Evolutionary conservation across 2,888 invertebrate species (phyloP).

Genomic region (Cheilosia vernalis): DNA sequence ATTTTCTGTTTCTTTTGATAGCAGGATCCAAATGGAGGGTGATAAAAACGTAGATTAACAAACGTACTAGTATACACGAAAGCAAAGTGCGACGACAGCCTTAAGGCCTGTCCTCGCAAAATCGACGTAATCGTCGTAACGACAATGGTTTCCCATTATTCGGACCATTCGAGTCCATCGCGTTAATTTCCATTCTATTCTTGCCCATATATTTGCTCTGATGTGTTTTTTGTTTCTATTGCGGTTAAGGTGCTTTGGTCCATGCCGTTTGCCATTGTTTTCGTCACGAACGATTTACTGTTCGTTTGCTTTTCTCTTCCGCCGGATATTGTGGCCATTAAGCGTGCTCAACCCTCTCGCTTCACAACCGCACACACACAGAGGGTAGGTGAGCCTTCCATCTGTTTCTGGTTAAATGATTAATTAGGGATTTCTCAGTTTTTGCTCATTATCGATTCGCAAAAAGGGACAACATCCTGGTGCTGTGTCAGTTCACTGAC

Average conservation of each 20-base stretch:
- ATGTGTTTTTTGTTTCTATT: too few relatives aligned
- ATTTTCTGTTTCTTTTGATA: background rate
- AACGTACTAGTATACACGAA: background rate
- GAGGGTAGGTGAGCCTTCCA: slow-evolving; percentile 23
- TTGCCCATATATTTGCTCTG: background rate
- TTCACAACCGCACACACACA: background rate
- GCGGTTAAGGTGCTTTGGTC: slow-evolving; percentile 18
- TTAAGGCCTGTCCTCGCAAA: slow-evolving; percentile 27
- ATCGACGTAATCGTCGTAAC: slow-evolving; percentile 60
- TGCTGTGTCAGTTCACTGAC: slow-evolving; percentile 41
- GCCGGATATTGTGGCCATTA: slow-evolving; percentile 66
- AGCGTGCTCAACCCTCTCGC: slow-evolving; percentile 33
- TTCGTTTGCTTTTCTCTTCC: slow-evolving; percentile 32
- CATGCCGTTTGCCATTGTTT: slow-evolving; percentile 33
- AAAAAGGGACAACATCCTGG: slow-evolving; percentile 25
- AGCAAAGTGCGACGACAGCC: background rate
- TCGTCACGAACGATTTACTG: slow-evolving; percentile 54
- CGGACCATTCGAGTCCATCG: slow-evolving; percentile 57
- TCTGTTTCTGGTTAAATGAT: slow-evolving; percentile 52
- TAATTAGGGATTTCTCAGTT: slow-evolving; percentile 61
- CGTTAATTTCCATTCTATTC: slow-evolving; percentile 48
- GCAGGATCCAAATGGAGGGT: background rate
- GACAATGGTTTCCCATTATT: slow-evolving; percentile 65
- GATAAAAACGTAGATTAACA: background rate
- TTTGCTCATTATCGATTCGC: slow-evolving; percentile 62